Evolutionary conservation across 2,797 vertebrate genomes (phyloP).

Genomic region (Malurus leucopterus): DNA sequence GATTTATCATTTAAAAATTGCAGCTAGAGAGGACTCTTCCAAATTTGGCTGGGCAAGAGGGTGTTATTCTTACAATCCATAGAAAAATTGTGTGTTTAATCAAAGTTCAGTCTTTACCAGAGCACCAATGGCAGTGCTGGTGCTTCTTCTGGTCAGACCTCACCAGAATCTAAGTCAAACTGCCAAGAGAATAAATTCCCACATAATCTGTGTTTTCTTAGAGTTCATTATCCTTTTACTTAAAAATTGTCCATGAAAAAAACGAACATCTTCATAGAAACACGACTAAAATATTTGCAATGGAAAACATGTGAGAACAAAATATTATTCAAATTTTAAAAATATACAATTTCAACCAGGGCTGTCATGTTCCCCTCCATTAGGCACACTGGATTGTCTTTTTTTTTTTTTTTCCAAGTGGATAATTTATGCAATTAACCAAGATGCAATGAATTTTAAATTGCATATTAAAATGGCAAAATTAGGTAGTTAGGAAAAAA

Average conservation of each 20-base stretch:
- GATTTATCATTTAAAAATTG: background rate
- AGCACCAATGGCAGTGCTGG: background rate
- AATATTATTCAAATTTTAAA: background rate
- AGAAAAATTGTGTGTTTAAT: background rate
- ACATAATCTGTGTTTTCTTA: background rate
- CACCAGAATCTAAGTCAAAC: background rate
- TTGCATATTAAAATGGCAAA: slow-evolving; percentile 20
- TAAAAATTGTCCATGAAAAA: background rate
- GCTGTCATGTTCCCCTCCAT: slow-evolving; percentile 8
- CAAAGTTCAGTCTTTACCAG: background rate
- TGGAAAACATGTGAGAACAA: background rate
- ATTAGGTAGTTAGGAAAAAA: slow-evolving; percentile 9
- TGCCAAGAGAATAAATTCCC: background rate
- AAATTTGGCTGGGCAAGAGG: background rate
- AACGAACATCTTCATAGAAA: background rate
- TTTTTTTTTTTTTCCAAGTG: background rate
- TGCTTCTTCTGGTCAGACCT: background rate
- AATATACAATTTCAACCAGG: background rate
- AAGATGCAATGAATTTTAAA: slow-evolving; percentile 1
- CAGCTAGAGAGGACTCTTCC: background rate
- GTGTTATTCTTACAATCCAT: background rate
- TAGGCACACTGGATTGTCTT: background rate
- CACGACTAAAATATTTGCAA: background rate
- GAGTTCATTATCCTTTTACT: background rate
- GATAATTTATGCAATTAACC: slow-evolving; percentile 45